Conservation (phyloP, 2,888 invertebrate species). For the Apamea epomidion region DNA sequence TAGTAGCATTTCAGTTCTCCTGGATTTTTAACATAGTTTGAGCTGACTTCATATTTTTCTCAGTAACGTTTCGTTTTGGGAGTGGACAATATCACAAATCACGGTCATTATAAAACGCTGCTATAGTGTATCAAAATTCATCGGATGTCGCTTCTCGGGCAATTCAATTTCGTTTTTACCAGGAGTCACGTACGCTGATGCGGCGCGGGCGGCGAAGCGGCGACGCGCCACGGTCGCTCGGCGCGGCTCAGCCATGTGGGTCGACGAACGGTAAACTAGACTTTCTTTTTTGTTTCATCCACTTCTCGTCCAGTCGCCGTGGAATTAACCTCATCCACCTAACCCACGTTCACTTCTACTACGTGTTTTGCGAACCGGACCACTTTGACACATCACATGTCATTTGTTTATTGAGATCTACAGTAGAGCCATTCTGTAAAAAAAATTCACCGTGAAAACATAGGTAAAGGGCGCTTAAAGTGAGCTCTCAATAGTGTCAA, state of each 20-base stretch:
- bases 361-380: conserved; percentile 51
- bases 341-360: conserved; percentile 57
- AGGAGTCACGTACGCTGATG: conserved; percentile 76
- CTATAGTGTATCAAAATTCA: conserved; percentile 64
- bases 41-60: conserved; percentile 8
- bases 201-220: conserved; percentile 47
- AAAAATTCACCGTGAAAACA: not conserved
- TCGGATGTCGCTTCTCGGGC: conserved; percentile 57
- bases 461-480: not conserved
- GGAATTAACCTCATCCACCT: conserved; percentile 65
- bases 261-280: conserved; percentile 86
- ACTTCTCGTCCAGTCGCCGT: conserved; percentile 67
- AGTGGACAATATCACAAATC: conserved; percentile 18
- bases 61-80: conserved; percentile 16
- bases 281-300: conserved; percentile 87
- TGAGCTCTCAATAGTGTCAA: not conserved
- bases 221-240: conserved; percentile 60
- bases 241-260: conserved; percentile 78
- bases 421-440: not conserved
- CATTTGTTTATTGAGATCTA: conserved; percentile 18
- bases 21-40: not conserved
- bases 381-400: conserved; percentile 32
- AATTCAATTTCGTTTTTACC: conserved; percentile 80
- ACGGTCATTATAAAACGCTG: conserved; percentile 34
- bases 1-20: not conserved